Percentiles rank a stretch among this genome's conserved stretches.
These are phyloP conservation scores for Dendrophyllia cribrosa DNA, from an alignment of 64 coral and sea anemone genomes.

Conservation along the genomic window DNA sequence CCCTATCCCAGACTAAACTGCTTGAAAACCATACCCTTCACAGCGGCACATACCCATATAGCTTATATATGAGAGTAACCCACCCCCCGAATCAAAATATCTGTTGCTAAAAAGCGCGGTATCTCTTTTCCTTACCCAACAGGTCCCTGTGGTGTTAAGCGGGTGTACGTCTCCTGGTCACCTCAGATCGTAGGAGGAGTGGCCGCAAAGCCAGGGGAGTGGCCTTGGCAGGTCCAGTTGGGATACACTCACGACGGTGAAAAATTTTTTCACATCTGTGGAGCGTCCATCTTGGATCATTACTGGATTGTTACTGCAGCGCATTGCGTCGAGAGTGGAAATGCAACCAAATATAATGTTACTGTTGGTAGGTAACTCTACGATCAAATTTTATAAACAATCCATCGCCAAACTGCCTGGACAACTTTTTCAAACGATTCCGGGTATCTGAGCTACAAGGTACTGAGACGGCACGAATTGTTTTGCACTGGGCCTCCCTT, in stretches of 20 bases:
- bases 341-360: conserved; percentile 54
- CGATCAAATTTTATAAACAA: too few species aligned
- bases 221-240: conserved; percentile 74
- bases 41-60: too few species aligned
- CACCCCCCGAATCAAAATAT: too few species aligned
- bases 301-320: conserved; percentile 73
- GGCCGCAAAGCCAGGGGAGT: conserved; percentile 41
- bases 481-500: too few species aligned
- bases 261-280: conserved; percentile 50
- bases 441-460: too few species aligned
- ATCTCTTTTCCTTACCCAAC: background rate
- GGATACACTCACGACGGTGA: conserved; percentile 18
- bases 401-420: too few species aligned
- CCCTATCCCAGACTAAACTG: too few species aligned
- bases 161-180: conserved; percentile 30
- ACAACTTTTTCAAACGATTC: too few species aligned
- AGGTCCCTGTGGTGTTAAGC: conserved; percentile 55
- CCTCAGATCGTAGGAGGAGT: conserved; percentile 61
- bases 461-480: too few species aligned
- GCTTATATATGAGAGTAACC: too few species aligned
- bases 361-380: conserved; percentile 47
- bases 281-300: conserved; percentile 47
- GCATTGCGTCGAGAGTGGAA: conserved; percentile 15
- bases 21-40: too few species aligned
- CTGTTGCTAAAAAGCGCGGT: too few species aligned